Conservation (phyloP, 2,797 vertebrate species). For the Poecilia picta region DNA sequence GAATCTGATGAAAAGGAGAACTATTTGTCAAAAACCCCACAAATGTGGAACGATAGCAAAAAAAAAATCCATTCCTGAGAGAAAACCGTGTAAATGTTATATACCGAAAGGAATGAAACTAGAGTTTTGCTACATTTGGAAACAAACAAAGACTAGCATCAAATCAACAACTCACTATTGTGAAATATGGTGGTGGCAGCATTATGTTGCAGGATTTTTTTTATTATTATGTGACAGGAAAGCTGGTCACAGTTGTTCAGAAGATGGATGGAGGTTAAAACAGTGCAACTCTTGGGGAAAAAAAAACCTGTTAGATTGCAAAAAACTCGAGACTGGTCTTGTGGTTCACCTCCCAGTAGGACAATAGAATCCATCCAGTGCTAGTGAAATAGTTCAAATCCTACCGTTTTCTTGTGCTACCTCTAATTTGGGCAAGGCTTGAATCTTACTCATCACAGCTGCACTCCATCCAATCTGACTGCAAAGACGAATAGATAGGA, state of each 20-base stretch:
- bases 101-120: neutral
- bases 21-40: neutral
- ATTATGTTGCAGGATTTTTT: neutral
- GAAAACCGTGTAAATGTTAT: neutral
- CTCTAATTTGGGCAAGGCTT: neutral
- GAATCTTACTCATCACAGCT: neutral
- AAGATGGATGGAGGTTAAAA: neutral
- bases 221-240: neutral
- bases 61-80: neutral
- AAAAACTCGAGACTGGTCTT: neutral
- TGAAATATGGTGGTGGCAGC: neutral
- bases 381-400: neutral
- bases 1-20: neutral
- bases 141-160: neutral
- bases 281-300: neutral
- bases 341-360: neutral
- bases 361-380: neutral
- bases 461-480: neutral
- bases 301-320: neutral
- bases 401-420: neutral
- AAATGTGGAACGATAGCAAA: neutral
- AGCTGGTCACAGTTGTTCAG: neutral
- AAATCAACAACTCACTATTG: neutral
- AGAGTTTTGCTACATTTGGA: neutral
- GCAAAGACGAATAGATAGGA: neutral